Evolutionary conservation across 2,797 vertebrate genomes (phyloP).

Genomic region (Paguma larvata): DNA sequence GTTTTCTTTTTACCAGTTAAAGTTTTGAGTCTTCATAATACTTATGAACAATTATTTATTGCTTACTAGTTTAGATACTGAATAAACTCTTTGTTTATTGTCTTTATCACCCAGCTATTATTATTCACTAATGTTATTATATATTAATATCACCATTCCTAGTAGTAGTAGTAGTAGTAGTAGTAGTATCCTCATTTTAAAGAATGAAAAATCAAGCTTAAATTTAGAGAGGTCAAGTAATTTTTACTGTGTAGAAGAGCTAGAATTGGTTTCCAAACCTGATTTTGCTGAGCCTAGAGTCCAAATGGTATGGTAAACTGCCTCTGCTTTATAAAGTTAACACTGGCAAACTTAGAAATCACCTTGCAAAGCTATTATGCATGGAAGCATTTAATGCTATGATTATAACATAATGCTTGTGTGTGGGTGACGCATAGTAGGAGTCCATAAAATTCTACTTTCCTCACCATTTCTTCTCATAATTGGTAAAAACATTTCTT

Average conservation of each 20-base stretch:
- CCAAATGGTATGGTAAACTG: neutral
- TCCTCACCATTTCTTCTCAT: neutral
- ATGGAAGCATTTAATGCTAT: constrained; percentile 39
- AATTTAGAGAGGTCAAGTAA: neutral
- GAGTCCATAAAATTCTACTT: neutral
- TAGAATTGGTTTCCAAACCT: constrained; percentile 1
- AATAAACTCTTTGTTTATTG: neutral
- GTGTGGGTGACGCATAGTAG: neutral
- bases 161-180: neutral
- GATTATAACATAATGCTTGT: neutral
- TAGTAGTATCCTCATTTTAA: neutral
- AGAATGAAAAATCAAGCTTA: constrained; percentile 32
- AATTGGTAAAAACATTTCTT: neutral
- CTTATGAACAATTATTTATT: neutral
- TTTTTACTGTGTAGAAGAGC: neutral
- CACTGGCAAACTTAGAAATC: constrained; percentile 16
- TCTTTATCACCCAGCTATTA: neutral
- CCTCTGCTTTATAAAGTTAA: constrained; percentile 20
- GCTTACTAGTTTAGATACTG: neutral
- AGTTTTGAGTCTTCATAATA: neutral
- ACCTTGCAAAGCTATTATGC: neutral
- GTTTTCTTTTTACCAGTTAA: neutral
- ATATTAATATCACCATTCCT: neutral
- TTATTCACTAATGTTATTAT: neutral
- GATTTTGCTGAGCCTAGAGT: neutral